Conservation (phyloP, 2,888 invertebrate genomes). For the Drosophila siamana region DNA sequence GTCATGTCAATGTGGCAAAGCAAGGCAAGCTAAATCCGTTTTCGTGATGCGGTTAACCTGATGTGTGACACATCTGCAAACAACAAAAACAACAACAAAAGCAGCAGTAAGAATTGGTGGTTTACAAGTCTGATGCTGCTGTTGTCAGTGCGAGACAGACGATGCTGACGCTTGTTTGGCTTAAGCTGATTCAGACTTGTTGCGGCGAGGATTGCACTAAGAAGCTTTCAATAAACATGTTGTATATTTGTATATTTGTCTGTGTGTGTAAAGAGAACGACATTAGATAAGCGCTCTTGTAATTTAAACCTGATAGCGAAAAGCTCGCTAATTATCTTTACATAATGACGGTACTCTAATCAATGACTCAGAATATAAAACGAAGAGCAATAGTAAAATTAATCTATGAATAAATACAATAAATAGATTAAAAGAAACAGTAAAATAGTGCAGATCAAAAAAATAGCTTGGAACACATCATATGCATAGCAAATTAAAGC, state of each 20-base stretch:
- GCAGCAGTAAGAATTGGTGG: conserved; percentile 10
- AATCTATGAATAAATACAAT: conserved; percentile 15
- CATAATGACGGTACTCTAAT: conserved; percentile 13
- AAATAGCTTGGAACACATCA: conserved; percentile 30
- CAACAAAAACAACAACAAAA: conserved; percentile 19
- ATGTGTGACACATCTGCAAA: conserved; percentile 49
- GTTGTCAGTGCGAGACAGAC: conserved; percentile 18
- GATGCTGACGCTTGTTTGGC: conserved; percentile 21
- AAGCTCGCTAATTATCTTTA: conserved; percentile 5
- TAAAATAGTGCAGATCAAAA: conserved; percentile 39
- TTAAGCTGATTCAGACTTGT: conserved; percentile 38
- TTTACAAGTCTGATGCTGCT: conserved; percentile 17
- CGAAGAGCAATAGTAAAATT: neutral
- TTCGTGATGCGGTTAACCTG: conserved; percentile 46
- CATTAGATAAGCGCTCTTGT: conserved; percentile 11
- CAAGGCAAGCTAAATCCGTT: conserved; percentile 43
- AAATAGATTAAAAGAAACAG: too few relatives aligned
- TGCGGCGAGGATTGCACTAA: conserved; percentile 31
- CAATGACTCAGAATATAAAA: conserved; percentile 29
- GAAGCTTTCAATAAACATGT: conserved; percentile 21
- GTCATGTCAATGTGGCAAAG: conserved; percentile 54
- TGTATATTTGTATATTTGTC: neutral
- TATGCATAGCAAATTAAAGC: conserved; percentile 43
- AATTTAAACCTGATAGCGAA: conserved; percentile 22
- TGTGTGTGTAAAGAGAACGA: neutral